Conservation (phyloP, 2,113 vertebrate species). For the Sterrhoptilus dennistouni region DNA sequence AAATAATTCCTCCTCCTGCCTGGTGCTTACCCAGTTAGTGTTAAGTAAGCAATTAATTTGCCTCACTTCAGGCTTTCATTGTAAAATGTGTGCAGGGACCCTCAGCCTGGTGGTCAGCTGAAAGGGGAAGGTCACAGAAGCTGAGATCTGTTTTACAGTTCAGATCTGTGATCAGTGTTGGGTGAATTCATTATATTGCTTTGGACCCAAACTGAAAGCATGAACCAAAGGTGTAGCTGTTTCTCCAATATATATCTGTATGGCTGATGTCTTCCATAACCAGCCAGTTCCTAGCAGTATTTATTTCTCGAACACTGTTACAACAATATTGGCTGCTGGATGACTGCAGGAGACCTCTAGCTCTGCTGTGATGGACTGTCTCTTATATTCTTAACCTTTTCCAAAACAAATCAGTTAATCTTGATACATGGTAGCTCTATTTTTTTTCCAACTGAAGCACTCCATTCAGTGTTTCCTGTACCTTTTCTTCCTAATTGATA, state of each 20-base stretch:
- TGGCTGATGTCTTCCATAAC: background rate
- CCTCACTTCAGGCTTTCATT: accelerated
- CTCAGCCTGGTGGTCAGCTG: background rate
- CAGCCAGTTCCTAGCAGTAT: background rate
- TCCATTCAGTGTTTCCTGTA: background rate
- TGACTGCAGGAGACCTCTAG: background rate
- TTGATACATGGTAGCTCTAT: background rate
- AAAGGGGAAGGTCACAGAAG: background rate
- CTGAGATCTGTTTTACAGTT: background rate
- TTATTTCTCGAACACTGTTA: background rate
- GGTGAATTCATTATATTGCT: background rate
- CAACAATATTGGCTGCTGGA: background rate
- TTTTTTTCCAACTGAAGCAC: background rate
- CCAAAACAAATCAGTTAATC: background rate
- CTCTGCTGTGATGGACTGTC: background rate
- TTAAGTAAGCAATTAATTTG: background rate
- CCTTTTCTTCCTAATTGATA: background rate
- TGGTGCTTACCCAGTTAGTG: background rate
- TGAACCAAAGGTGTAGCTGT: background rate
- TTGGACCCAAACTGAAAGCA: background rate
- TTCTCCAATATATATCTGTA: background rate
- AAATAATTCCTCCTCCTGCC: background rate
- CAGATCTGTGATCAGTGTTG: background rate
- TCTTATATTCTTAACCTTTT: background rate
- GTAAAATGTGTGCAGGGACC: background rate